phyloP scores from a whole-genome alignment of 2,113 vertebrate species.

The Oplegnathus fasciatus region DNA sequence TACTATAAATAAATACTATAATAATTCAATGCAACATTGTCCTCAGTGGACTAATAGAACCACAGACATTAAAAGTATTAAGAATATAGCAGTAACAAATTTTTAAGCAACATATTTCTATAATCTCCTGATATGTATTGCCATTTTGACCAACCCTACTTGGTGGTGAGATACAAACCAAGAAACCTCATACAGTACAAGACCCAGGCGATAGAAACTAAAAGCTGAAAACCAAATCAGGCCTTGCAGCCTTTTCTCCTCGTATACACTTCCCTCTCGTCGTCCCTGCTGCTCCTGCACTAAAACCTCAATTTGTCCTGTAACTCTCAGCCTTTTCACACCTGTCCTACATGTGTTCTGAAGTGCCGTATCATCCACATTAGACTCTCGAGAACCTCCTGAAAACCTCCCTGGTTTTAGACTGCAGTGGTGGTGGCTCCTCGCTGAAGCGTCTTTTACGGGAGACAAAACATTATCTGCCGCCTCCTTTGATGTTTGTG shows the following conservation, averaged over 20 bases:
- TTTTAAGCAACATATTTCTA: no score
- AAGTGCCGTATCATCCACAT: neutral
- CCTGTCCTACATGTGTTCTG: neutral
- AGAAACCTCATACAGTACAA: no score
- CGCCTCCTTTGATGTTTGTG: slow-evolving; percentile 59
- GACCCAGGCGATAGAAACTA: neutral
- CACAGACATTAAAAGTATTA: no score
- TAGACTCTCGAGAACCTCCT: neutral
- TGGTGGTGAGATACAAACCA: neutral
- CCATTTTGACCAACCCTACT: neutral
- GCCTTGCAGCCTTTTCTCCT: neutral
- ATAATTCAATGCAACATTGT: no score
- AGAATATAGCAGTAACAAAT: no score
- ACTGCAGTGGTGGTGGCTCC: neutral
- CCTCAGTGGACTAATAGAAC: no score
- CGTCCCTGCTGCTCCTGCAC: neutral
- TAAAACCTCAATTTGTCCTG: neutral
- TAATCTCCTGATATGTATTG: no score
- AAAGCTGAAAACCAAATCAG: neutral
- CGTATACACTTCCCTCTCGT: neutral
- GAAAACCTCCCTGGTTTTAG: neutral
- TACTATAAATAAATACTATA: no score
- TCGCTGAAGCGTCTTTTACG: neutral
- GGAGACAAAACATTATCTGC: slow-evolving; percentile 41
- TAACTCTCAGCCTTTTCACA: neutral